Conservation (phyloP, 2,113 vertebrate genomes). For the Pelecanoides urinatrix region DNA sequence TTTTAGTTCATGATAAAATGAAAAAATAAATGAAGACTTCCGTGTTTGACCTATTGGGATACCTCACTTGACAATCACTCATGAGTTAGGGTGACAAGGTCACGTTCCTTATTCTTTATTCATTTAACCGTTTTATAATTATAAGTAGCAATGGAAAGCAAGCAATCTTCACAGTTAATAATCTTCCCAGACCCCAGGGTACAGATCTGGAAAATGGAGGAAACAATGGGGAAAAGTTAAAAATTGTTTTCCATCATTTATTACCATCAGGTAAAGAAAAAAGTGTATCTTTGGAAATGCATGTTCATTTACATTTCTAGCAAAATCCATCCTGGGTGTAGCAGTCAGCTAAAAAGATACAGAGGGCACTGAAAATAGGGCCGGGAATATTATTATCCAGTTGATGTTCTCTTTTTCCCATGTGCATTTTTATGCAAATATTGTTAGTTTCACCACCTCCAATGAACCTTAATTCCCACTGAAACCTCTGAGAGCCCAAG, state of each 20-base stretch:
- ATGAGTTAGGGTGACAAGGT: slow-evolving; percentile 51
- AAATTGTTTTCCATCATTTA: not conserved
- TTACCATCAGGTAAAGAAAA: not conserved
- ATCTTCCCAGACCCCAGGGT: slow-evolving; percentile 37
- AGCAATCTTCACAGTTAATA: slow-evolving; percentile 40
- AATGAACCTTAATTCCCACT: slow-evolving; percentile 25
- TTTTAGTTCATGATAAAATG: not conserved
- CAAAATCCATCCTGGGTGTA: not conserved
- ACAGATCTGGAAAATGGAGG: not conserved
- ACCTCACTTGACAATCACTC: slow-evolving; percentile 49
- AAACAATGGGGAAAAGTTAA: slow-evolving; percentile 25
- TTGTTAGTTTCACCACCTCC: not conserved
- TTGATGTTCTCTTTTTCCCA: not conserved
- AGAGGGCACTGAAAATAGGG: not conserved
- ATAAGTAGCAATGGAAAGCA: slow-evolving; percentile 10
- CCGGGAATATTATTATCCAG: not conserved
- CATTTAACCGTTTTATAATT: slow-evolving; percentile 55
- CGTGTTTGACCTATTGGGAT: slow-evolving; percentile 31
- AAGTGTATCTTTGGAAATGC: not conserved
- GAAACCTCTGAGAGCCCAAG: not conserved
- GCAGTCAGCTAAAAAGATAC: not conserved
- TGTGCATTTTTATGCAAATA: slow-evolving; percentile 57
- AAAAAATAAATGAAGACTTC: slow-evolving; percentile 47
- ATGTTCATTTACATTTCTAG: not conserved
- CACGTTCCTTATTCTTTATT: slow-evolving; percentile 51